Evolutionary conservation across 2,797 vertebrate species (phyloP).

Genomic region (Cheirogaleus major): DNA sequence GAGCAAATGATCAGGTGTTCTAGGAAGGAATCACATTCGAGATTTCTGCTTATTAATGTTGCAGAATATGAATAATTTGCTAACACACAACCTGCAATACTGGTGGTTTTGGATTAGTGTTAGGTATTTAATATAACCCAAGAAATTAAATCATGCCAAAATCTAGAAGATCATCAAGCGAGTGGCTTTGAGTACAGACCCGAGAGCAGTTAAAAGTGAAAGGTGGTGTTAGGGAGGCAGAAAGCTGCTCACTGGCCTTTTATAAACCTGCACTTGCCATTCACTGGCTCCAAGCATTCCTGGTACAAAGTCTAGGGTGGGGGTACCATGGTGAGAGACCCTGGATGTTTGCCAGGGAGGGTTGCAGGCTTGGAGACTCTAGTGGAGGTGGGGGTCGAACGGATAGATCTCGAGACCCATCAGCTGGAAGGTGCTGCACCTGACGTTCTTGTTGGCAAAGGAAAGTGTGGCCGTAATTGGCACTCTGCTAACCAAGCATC

Average conservation of each 20-base stretch:
- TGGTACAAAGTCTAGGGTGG: rapidly evolving
- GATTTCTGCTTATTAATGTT: neutral
- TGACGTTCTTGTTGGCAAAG: neutral
- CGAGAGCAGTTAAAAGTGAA: too few relatives aligned
- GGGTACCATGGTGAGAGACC: rapidly evolving
- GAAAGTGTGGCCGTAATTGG: rapidly evolving
- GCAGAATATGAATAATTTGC: neutral
- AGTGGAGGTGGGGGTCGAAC: neutral
- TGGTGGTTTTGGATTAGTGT: neutral
- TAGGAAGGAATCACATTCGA: rapidly evolving
- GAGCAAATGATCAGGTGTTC: too few relatives aligned
- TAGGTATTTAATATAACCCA: neutral
- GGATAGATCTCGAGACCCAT: rapidly evolving
- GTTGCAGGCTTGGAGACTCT: too few relatives aligned
- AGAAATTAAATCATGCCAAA: neutral
- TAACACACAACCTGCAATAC: rapidly evolving
- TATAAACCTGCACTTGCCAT: rapidly evolving
- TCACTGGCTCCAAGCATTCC: neutral
- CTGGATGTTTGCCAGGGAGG: neutral
- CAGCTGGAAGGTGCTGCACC: too few relatives aligned
- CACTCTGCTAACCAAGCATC: neutral
- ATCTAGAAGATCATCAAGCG: too few relatives aligned
- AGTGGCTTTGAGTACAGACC: neutral
- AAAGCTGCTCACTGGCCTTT: neutral
- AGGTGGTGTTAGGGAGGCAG: rapidly evolving